Conservation (phyloP, 2,113 vertebrate genomes). For the Anseranas semipalmata region DNA sequence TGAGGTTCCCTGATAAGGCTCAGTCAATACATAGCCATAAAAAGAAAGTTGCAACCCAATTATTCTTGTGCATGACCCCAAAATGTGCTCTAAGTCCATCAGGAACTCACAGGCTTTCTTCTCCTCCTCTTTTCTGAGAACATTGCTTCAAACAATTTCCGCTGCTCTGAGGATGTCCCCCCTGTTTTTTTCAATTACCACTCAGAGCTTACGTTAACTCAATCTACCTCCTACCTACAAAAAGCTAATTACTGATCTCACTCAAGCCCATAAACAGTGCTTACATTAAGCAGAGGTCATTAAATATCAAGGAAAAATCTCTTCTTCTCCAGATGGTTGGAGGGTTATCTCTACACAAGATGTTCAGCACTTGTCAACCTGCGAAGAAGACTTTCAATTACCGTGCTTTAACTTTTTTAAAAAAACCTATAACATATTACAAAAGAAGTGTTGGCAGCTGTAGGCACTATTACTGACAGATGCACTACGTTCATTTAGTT, state of each 20-base stretch:
- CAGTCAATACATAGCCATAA: not conserved
- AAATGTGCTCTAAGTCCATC: not conserved
- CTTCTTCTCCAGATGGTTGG: conserved; percentile 16
- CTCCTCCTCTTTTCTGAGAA: not conserved
- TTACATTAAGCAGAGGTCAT: conserved; percentile 34
- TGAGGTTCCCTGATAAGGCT: not conserved
- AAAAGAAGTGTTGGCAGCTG: not conserved
- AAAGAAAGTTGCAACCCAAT: not conserved
- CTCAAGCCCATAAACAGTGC: not conserved
- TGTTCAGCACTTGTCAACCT: conserved; percentile 11
- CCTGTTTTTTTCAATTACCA: not conserved
- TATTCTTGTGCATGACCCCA: not conserved
- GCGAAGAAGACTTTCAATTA: not conserved
- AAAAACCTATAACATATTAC: not conserved
- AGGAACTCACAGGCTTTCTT: not conserved
- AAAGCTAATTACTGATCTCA: conserved; percentile 37
- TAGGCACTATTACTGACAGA: not conserved
- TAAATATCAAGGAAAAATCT: conserved; percentile 33
- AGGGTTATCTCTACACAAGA: not conserved
- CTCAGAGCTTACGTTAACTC: not conserved
- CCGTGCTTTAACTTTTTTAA: not conserved
- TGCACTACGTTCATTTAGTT: not conserved
- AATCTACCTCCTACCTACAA: conserved; percentile 47
- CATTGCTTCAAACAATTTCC: not conserved
- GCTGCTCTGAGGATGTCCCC: not conserved